Base-by-base conservation (phyloP, 2,888 invertebrate genomes). In the Andrena flavipes region DNA sequence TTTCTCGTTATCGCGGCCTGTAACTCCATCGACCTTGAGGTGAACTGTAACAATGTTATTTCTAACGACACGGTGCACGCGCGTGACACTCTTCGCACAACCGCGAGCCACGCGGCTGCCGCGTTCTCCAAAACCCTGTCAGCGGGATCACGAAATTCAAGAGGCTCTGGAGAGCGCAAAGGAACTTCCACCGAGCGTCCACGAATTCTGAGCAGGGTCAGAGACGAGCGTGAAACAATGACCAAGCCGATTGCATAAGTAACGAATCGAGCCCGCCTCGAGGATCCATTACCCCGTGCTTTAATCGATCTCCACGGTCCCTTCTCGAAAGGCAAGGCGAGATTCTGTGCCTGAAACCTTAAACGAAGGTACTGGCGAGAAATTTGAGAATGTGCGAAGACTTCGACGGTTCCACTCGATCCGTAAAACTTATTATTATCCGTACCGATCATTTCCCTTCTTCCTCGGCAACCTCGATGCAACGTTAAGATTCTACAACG, bases 1-100 rank as follows among this genome's bases (percentile, higher is more conserved):
- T 88, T 88, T 88, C 87, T 87, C 84, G 87, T 88, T 88, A 84
- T 82, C 82, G 82, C 83, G 79, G 78, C 81, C 67, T 80, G 81
- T 79, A 84, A 82, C 83, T 68, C 74, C 59, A 30, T 33, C 81
- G 83, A 87, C 87, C 87, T 88, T 88, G 86, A 64, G 67, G 49
- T 70, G 72, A 72, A 71, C 67, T 63, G 64, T 67, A 68, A 85
- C 84, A 78, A 76, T 62, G 76, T 84, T 77, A 77, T 69, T 76
- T 75, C 82, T 62, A 68, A 79, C 71, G 71, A 60, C 49, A 56
- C 20, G 33, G 59, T 49, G 33, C 23, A n/a, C 65, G 35, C 35
- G 16, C 35, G 8, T 7, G 26, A 48, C 30, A 20, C 49, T 49
- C 33, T 13, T 30, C 16, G 16, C 0, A n/a, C 42, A 29, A 26